phyloP scores from a whole-genome alignment of 2,113 vertebrate species.

The Rhizomys pruinosus region DNA sequence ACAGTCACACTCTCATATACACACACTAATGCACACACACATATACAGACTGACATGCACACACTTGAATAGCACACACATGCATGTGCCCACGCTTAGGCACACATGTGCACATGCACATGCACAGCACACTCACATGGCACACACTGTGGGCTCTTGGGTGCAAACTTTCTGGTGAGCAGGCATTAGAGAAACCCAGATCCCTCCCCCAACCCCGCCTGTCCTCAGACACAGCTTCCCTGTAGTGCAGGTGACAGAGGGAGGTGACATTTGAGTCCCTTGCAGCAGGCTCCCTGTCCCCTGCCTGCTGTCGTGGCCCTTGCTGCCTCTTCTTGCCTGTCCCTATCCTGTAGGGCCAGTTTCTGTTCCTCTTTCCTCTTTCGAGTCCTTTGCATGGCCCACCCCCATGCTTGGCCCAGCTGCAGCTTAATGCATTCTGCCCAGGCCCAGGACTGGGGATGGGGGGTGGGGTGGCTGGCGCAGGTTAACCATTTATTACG shows the following conservation, averaged over 20 bases:
- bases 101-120: neutral
- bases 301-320: neutral
- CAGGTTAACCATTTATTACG: conserved; percentile 80
- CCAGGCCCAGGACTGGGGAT: neutral
- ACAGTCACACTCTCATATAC: neutral
- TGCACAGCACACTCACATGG: neutral
- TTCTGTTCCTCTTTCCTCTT: neutral
- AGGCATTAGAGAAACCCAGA: neutral
- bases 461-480: conserved; percentile 62
- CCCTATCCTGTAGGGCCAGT: neutral
- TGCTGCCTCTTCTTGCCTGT: neutral
- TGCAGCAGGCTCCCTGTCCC: too few relatives aligned
- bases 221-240: neutral
- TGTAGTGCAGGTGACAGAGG: neutral
- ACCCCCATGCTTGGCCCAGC: neutral
- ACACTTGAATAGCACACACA: too few relatives aligned
- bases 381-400: neutral
- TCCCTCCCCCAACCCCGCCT: neutral
- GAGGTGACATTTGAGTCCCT: too few relatives aligned
- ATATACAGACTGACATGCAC: too few relatives aligned
- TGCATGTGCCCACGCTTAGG: rapidly evolving
- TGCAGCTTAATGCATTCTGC: conserved; percentile 47
- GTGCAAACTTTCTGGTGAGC: rapidly evolving
- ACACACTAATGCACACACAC: neutral
- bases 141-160: rapidly evolving